These are phyloP conservation scores for Caenorhabditis tropicalis DNA, from an alignment of 1,140 invertebrate species.

Conservation along the genomic window DNA sequence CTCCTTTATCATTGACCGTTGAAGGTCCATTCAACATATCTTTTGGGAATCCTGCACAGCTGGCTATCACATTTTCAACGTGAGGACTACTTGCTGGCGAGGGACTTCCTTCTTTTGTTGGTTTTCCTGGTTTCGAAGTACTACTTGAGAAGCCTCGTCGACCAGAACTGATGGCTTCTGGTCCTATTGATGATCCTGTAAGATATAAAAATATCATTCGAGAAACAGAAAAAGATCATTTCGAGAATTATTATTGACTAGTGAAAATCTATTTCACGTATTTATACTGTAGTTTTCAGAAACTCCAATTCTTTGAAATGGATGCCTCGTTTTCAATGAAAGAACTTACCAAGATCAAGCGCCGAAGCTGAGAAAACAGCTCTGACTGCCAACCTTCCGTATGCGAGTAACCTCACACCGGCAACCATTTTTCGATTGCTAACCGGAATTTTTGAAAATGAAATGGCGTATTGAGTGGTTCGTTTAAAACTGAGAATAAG, in stretches of 20 bases:
- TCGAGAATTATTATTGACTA: too few species aligned
- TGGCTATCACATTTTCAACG: conserved; percentile 42
- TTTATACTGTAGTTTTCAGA: too few species aligned
- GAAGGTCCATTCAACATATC: conserved; percentile 78
- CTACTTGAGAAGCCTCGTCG: conserved; percentile 12
- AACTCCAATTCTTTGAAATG: too few species aligned
- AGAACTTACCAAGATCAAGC: conserved; percentile 46
- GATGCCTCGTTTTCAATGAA: too few species aligned
- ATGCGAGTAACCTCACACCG: conserved; percentile 52
- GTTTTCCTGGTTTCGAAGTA: conserved; percentile 21
- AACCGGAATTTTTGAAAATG: not conserved
- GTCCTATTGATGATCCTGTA: conserved; percentile 28
- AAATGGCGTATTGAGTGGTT: not conserved
- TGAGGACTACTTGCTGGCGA: not conserved
- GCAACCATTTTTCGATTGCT: conserved; percentile 46
- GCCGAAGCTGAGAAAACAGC: conserved; percentile 55
- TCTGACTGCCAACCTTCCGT: conserved; percentile 56
- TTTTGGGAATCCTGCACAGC: conserved; percentile 54
- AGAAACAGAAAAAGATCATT: too few species aligned
- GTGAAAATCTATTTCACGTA: too few species aligned
- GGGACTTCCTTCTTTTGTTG: not conserved
- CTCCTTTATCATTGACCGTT: conserved; percentile 82
- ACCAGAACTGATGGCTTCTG: conserved; percentile 18
- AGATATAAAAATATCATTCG: too few species aligned
- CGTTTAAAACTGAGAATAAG: not conserved